These are phyloP conservation scores for Phocoena sinus DNA, from an alignment of 2,113 vertebrate genomes.

Conservation along the genomic window DNA sequence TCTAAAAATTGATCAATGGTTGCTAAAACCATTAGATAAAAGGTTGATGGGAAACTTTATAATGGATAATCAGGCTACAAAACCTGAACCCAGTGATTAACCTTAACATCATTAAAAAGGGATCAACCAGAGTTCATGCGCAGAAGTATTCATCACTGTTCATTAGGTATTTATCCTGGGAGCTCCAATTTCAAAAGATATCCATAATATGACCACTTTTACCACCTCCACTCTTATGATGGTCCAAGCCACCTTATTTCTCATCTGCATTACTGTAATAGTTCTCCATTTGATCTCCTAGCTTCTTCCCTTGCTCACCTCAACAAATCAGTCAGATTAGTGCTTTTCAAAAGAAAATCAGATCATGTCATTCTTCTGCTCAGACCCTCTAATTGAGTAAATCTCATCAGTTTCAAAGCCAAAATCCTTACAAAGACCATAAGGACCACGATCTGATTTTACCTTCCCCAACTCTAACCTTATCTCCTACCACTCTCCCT, in stretches of 20 bases:
- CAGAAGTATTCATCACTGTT: neutral
- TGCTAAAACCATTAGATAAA: neutral
- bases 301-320: neutral
- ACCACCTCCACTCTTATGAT: neutral
- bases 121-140: neutral
- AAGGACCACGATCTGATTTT: neutral
- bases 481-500: neutral
- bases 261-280: neutral
- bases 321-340: neutral
- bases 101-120: neutral
- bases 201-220: neutral
- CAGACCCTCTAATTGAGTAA: neutral
- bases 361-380: neutral
- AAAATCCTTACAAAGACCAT: neutral
- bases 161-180: neutral
- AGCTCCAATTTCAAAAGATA: constrained; percentile 1
- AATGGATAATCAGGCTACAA: neutral
- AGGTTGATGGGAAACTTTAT: neutral
- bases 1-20: neutral
- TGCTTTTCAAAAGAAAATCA: constrained; percentile 39
- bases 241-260: neutral
- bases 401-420: neutral
- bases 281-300: neutral
- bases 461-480: neutral
- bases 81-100: neutral